phyloP scores from a whole-genome alignment of 37 sponge, comb jelly and placozoan species.

The Spongilla lacustris region DNA sequence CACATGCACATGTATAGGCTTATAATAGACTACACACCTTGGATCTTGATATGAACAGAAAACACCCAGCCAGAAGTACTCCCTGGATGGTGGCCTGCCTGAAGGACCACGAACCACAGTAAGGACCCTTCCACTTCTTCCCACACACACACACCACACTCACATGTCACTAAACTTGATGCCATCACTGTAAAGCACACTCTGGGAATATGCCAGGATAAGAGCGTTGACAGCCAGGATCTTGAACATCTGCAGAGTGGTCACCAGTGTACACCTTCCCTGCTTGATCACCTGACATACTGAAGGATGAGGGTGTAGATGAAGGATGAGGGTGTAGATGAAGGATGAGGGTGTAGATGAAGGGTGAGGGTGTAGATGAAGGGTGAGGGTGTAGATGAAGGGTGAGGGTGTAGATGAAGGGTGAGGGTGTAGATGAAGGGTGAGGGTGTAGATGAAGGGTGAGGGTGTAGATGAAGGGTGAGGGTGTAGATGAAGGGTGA shows the following conservation, averaged over 20 bases:
- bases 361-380: neutral
- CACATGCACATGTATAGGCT: neutral
- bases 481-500: neutral
- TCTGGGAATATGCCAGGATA: conserved; percentile 95
- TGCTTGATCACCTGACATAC: conserved; percentile 91
- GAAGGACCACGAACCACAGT: neutral
- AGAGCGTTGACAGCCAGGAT: conserved; percentile 98
- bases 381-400: neutral
- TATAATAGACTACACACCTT: conserved; percentile 72
- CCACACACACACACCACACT: conserved; percentile 16
- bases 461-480: neutral
- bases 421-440: neutral
- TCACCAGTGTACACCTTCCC: conserved; percentile 96
- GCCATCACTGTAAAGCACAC: conserved; percentile 96
- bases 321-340: neutral
- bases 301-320: neutral
- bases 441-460: neutral
- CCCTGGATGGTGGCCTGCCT: conserved; percentile 97
- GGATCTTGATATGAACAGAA: conserved; percentile 90
- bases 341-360: neutral
- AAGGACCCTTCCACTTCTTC: neutral
- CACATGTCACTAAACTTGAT: conserved; percentile 97
- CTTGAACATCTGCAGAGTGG: conserved; percentile 99
- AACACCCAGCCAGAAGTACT: conserved; percentile 90
- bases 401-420: neutral